These are phyloP conservation scores for Phlogophora meticulosa DNA, from an alignment of 2,888 invertebrate genomes.

Conservation along the genomic window DNA sequence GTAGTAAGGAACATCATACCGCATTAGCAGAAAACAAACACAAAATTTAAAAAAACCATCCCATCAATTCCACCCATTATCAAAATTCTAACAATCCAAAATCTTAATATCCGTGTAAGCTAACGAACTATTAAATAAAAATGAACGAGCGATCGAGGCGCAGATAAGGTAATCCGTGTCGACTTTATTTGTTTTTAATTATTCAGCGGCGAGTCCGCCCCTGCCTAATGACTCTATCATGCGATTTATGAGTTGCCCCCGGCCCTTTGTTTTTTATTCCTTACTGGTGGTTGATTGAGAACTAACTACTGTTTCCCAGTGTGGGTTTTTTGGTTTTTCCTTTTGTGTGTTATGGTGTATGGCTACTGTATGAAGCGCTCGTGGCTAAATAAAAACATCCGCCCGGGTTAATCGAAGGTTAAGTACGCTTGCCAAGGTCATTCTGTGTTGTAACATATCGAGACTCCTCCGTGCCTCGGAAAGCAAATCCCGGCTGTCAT, in stretches of 20 bases:
- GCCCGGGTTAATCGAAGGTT: neutral
- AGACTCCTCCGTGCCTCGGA: no score
- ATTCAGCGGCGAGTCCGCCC: conserved; percentile 87
- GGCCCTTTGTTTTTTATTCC: conserved; percentile 84
- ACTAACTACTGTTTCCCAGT: conserved; percentile 62
- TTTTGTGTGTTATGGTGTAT: conserved; percentile 20
- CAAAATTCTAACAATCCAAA: conserved; percentile 57
- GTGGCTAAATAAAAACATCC: no score
- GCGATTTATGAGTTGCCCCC: conserved; percentile 84
- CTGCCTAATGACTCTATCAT: conserved; percentile 89
- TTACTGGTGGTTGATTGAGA: conserved; percentile 80
- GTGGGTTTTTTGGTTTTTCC: conserved; percentile 36
- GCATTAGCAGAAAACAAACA: neutral
- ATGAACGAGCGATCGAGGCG: conserved; percentile 82
- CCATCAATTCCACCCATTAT: conserved; percentile 47
- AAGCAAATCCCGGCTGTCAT: no score
- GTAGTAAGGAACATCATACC: neutral
- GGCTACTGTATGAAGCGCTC: neutral
- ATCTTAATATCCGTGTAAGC: conserved; percentile 73
- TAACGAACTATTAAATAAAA: conserved; percentile 83
- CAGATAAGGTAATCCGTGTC: conserved; percentile 89
- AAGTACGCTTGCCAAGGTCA: no score
- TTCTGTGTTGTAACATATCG: no score
- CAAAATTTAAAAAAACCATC: neutral
- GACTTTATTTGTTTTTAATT: conserved; percentile 91